A percentile compares a stretch with the other conserved stretches of the same genome.
These are phyloP conservation scores for Rhyacichthys aspro DNA, from an alignment of 2,797 vertebrate genomes.

Conservation along the genomic window DNA sequence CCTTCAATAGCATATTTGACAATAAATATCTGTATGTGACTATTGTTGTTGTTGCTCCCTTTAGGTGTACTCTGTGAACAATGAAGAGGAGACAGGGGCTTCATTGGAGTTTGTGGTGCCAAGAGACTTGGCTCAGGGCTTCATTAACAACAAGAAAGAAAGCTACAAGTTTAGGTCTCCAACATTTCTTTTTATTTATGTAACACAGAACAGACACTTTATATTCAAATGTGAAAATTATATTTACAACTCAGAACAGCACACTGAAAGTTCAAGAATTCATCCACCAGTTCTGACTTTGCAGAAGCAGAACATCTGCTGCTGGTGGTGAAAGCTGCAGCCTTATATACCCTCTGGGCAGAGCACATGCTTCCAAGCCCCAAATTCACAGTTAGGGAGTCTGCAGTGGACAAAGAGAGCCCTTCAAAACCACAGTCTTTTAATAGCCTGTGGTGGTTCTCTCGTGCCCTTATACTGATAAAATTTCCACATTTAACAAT, in stretches of 20 bases:
- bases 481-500: slow-evolving; percentile 72
- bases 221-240: background rate
- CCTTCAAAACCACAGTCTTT: slow-evolving; percentile 69
- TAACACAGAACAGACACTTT: background rate
- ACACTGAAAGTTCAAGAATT: slow-evolving; percentile 37
- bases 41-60: slow-evolving; percentile 51
- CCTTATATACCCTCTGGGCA: slow-evolving; percentile 62
- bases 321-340: slow-evolving; percentile 59
- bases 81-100: slow-evolving; percentile 76
- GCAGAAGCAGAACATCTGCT: slow-evolving; percentile 69
- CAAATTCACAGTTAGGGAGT: slow-evolving; percentile 72
- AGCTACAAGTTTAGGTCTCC: slow-evolving; percentile 90
- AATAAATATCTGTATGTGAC: slow-evolving; percentile 3
- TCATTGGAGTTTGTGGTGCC: slow-evolving; percentile 89
- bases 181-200: background rate
- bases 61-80: slow-evolving; percentile 88
- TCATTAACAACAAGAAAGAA: slow-evolving; percentile 94
- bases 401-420: slow-evolving; percentile 64
- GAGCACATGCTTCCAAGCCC: slow-evolving; percentile 62
- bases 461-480: slow-evolving; percentile 71
- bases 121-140: slow-evolving; percentile 89
- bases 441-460: slow-evolving; percentile 71
- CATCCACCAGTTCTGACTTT: slow-evolving; percentile 39
- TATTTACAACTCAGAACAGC: too few relatives aligned
- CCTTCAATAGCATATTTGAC: too few relatives aligned